Percentiles rank a stretch among this genome's conserved stretches.
These are phyloP conservation scores for Plagodis dolabraria DNA, from an alignment of 2,888 invertebrate species.

Conservation along the genomic window DNA sequence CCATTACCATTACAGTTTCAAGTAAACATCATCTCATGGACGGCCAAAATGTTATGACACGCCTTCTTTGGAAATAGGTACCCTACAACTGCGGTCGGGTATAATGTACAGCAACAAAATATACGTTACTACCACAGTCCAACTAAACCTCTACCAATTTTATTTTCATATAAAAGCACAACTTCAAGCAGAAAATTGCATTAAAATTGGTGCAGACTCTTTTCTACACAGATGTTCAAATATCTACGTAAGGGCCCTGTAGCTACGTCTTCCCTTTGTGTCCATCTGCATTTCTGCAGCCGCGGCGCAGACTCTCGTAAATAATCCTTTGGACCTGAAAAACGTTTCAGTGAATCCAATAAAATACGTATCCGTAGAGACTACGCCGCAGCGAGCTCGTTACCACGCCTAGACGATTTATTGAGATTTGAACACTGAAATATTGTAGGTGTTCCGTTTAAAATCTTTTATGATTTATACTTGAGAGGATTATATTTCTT, in stretches of 20 bases:
- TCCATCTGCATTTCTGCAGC: slow-evolving; percentile 82
- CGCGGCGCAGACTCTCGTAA: slow-evolving; percentile 79
- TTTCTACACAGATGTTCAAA: slow-evolving; percentile 10
- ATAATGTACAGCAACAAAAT: too few species aligned
- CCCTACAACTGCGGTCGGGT: too few species aligned
- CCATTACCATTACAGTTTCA: too few species aligned
- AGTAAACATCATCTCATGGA: too few species aligned
- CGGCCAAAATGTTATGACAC: too few species aligned
- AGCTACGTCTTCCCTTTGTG: slow-evolving; percentile 49
- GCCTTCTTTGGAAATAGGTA: too few species aligned
- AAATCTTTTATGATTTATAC: slow-evolving; percentile 70
- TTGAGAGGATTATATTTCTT: slow-evolving; percentile 10
- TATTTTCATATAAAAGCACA: too few species aligned
- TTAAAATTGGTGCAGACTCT: too few species aligned
- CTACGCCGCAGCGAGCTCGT: slow-evolving; percentile 83
- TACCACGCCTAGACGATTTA: slow-evolving; percentile 84
- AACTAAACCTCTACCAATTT: too few species aligned
- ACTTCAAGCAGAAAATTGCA: too few species aligned
- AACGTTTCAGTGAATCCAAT: slow-evolving; percentile 85
- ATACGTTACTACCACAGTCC: too few species aligned
- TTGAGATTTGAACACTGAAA: slow-evolving; percentile 84
- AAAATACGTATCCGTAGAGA: slow-evolving; percentile 85
- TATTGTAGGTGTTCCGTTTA: slow-evolving; percentile 81
- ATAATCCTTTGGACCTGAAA: slow-evolving; percentile 84
- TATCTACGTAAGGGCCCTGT: slow-evolving; percentile 21